Conservation (phyloP, 2,797 vertebrate species). For the Scolopax bukidnonensis region DNA sequence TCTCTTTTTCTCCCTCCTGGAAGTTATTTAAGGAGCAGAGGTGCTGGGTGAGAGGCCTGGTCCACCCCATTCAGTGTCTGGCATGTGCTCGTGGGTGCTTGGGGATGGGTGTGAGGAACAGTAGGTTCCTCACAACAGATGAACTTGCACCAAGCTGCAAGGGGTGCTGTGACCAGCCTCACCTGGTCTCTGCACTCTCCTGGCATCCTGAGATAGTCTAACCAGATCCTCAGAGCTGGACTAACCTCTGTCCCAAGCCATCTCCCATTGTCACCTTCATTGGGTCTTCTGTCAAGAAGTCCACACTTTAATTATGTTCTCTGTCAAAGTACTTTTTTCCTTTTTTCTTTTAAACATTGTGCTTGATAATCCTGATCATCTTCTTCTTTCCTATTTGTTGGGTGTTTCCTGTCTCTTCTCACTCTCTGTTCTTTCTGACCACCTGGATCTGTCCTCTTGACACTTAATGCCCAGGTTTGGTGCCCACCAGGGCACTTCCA, state of each 20-base stretch:
- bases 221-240: background rate
- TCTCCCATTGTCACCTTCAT: background rate
- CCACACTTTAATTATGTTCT: background rate
- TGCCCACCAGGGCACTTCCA: background rate
- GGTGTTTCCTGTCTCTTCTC: background rate
- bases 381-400: background rate
- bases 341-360: background rate
- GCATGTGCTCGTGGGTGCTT: background rate
- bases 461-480: rapidly evolving
- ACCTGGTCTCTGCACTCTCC: background rate
- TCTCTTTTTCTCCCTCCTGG: background rate
- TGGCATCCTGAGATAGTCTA: background rate
- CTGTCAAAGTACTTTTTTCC: background rate
- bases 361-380: background rate
- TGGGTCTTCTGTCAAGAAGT: background rate
- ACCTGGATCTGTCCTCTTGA: background rate
- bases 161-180: background rate
- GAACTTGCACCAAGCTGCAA: background rate
- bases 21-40: background rate
- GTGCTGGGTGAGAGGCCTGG: background rate
- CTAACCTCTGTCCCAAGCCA: background rate
- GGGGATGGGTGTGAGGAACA: background rate
- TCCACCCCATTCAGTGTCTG: rapidly evolving
- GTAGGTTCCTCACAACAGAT: background rate
- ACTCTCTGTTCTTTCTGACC: background rate